A percentile compares a stretch with the other conserved stretches of the same genome.
These are phyloP conservation scores for Cettia cetti DNA, from an alignment of 2,113 vertebrate species.

Conservation along the genomic window DNA sequence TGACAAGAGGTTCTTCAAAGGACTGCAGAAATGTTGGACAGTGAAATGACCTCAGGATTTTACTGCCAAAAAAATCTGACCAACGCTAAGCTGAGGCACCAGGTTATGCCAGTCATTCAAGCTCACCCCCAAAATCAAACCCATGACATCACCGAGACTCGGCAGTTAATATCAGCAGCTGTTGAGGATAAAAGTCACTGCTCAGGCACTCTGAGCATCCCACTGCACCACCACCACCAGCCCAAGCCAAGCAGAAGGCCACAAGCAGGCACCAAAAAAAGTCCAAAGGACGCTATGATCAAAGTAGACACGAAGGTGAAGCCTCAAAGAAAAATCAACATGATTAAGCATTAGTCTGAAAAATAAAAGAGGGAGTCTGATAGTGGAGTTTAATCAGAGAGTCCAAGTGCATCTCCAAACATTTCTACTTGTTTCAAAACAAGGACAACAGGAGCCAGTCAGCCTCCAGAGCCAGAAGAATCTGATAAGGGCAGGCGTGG, in stretches of 20 bases:
- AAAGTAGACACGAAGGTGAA: background rate
- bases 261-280: background rate
- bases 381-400: background rate
- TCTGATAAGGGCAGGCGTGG: background rate
- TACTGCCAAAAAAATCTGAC: constrained; percentile 40
- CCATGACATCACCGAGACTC: constrained; percentile 14
- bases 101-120: constrained; percentile 25
- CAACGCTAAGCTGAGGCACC: background rate
- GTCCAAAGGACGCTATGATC: background rate
- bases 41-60: background rate
- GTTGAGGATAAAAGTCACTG: constrained; percentile 50
- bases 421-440: background rate
- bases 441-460: background rate
- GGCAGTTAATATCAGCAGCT: constrained; percentile 27
- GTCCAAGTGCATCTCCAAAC: background rate
- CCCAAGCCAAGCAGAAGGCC: background rate
- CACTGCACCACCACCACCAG: background rate
- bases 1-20: constrained; percentile 11
- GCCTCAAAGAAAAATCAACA: background rate
- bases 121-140: background rate
- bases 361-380: background rate
- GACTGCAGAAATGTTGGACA: background rate
- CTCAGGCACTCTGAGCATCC: constrained; percentile 29
- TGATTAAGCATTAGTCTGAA: background rate
- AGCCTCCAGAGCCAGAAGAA: background rate